Percentiles rank a stretch among this genome's conserved stretches.
Evolutionary conservation across 2,888 invertebrate genomes (phyloP).

Genomic region (Silvanus unidentatus): DNA sequence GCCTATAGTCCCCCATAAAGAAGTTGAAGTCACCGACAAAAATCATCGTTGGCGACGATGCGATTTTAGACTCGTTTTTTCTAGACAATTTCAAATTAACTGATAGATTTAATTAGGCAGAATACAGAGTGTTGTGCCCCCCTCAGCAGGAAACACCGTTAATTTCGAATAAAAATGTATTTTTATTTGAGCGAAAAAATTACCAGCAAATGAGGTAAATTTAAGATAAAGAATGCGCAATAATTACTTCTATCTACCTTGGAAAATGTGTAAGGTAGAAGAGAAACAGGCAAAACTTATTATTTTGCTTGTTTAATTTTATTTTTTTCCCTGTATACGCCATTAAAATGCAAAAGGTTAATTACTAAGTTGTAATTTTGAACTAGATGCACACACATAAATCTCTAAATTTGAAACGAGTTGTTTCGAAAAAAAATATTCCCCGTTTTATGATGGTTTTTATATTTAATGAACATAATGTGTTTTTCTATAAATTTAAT

Average conservation of each 20-base stretch:
- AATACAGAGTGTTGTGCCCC: too few relatives aligned
- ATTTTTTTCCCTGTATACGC: neutral
- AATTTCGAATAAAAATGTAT: neutral
- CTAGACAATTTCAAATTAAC: slow-evolving; percentile 13
- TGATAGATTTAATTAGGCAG: slow-evolving; percentile 25
- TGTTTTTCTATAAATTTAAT: too few relatives aligned
- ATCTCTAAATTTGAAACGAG: slow-evolving; percentile 39
- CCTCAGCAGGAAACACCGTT: slow-evolving; percentile 7
- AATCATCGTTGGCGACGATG: too few relatives aligned
- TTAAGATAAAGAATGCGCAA: slow-evolving; percentile 42
- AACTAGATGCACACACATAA: slow-evolving; percentile 24
- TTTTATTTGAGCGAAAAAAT: slow-evolving; percentile 17
- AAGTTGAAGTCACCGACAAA: too few relatives aligned
- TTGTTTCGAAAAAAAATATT: slow-evolving; percentile 29
- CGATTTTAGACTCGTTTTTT: too few relatives aligned
- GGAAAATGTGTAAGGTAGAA: slow-evolving; percentile 14
- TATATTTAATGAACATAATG: too few relatives aligned
- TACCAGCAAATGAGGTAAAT: slow-evolving; percentile 29
- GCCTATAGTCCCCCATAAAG: too few relatives aligned
- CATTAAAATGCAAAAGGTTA: slow-evolving; percentile 22
- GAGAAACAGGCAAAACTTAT: slow-evolving; percentile 17
- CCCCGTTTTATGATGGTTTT: neutral
- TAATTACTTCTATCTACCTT: slow-evolving; percentile 31
- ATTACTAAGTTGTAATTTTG: slow-evolving; percentile 29
- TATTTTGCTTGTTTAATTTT: slow-evolving; percentile 14